phyloP scores from a whole-genome alignment of 2,888 invertebrate species.

The Macrosiphum euphorbiae region DNA sequence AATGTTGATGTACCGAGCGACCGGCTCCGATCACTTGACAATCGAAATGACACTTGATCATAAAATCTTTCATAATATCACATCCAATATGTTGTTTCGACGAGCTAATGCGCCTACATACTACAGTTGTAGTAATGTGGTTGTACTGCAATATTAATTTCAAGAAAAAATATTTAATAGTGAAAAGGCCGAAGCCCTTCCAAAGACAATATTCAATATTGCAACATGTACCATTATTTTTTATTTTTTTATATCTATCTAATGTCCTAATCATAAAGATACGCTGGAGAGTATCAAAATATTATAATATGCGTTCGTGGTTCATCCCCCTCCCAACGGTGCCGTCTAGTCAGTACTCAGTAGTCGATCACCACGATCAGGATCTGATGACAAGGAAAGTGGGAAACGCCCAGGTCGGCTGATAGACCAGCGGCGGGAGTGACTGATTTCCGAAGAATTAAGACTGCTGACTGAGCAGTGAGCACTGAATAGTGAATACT shows the following conservation, averaged over 20 bases:
- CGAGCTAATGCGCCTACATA: not conserved
- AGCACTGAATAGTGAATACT: not conserved
- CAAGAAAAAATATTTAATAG: not conserved
- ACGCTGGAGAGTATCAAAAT: not conserved
- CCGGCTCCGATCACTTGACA: not conserved
- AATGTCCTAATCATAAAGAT: not conserved
- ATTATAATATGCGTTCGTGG: not conserved
- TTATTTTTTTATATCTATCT: not conserved
- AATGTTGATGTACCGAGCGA: not conserved
- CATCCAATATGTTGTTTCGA: not conserved
- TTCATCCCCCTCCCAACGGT: not conserved
- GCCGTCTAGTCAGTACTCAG: no score
- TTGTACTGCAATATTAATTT: not conserved
- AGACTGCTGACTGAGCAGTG: not conserved
- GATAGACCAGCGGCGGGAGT: not conserved
- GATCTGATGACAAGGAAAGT: not conserved
- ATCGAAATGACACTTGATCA: not conserved
- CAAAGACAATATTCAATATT: not conserved
- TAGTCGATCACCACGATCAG: not conserved
- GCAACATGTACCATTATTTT: not conserved
- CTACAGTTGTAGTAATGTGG: no score
- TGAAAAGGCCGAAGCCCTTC: not conserved
- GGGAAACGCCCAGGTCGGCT: slow-evolving; percentile 24
- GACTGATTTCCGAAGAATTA: not conserved
- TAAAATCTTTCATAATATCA: not conserved